Conservation (phyloP, 2,797 vertebrate species). For the Pangasius larnaudii region DNA sequence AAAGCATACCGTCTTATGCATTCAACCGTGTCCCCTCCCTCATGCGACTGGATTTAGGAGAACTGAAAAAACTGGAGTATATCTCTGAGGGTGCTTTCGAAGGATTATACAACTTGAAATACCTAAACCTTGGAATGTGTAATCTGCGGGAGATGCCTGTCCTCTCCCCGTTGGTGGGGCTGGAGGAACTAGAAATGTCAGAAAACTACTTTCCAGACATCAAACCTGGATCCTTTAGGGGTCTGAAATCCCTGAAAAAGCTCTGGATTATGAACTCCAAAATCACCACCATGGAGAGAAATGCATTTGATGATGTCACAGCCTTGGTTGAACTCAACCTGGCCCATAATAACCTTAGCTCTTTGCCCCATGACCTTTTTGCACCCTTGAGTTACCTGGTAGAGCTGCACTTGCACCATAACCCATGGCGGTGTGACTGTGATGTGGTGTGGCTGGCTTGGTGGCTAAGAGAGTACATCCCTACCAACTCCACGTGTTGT, state of each 20-base stretch:
- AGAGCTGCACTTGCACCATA: constrained; percentile 96
- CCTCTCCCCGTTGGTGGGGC: constrained; percentile 86
- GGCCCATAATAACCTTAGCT: constrained; percentile 96
- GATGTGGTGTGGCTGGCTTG: constrained; percentile 95
- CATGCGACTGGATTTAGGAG: constrained; percentile 94
- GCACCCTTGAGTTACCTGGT: constrained; percentile 92
- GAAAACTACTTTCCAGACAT: constrained; percentile 93
- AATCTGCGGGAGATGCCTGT: constrained; percentile 93
- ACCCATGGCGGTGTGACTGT: constrained; percentile 96
- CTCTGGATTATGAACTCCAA: constrained; percentile 99
- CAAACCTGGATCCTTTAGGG: constrained; percentile 89
- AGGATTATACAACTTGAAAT: constrained; percentile 95
- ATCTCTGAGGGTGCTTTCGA: constrained; percentile 97
- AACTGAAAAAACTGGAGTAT: constrained; percentile 94
- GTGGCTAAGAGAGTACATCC: constrained; percentile 96
- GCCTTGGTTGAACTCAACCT: constrained; percentile 95
- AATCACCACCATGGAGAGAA: constrained; percentile 89
- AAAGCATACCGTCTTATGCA: constrained; percentile 96
- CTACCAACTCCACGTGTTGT: constrained; percentile 96
- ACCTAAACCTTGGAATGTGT: constrained; percentile 97
- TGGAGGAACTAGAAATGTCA: constrained; percentile 97
- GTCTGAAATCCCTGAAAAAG: constrained; percentile 90
- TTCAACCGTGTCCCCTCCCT: constrained; percentile 97
- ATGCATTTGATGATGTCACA: constrained; percentile 95
- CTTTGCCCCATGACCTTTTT: constrained; percentile 95